Percentiles rank a stretch among this genome's conserved stretches.
Conservation (phyloP, 1,140 invertebrate genomes). For the Macrosteles quadrilineatus region DNA sequence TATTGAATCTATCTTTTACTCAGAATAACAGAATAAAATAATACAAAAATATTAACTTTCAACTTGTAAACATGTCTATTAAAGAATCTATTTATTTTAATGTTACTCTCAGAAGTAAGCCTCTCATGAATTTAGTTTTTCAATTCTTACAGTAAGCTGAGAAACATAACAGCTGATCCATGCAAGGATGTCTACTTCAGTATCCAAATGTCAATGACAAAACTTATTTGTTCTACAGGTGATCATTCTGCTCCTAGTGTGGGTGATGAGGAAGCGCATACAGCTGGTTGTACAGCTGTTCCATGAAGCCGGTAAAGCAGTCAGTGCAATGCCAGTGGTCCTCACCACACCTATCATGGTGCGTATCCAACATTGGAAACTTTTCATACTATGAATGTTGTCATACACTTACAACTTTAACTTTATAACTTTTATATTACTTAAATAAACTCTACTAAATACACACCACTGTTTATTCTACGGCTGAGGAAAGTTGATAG, state of each 20-base stretch:
- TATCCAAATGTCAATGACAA: too few species aligned
- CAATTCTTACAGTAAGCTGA: too few species aligned
- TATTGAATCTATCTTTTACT: constrained; percentile 11
- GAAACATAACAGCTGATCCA: too few species aligned
- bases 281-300: constrained; percentile 69
- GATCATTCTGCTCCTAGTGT: constrained; percentile 64
- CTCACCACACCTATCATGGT: constrained; percentile 74
- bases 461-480: too few species aligned
- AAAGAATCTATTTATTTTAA: too few species aligned
- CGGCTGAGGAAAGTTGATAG: too few species aligned
- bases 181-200: too few species aligned
- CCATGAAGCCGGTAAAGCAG: constrained; percentile 73
- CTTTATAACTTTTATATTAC: constrained; percentile 17
- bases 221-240: constrained; percentile 45
- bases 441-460: too few species aligned
- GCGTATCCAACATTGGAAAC: constrained; percentile 46
- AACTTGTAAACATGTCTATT: not conserved
- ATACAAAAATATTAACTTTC: not conserved
- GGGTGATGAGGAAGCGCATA: constrained; percentile 73
- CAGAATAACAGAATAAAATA: not conserved
- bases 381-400: not conserved
- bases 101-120: too few species aligned
- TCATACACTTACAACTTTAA: too few species aligned
- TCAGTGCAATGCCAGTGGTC: constrained; percentile 68
- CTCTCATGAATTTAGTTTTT: too few species aligned